Base-by-base conservation (phyloP, 2,113 vertebrate genomes). In the Tringa solitaria region DNA sequence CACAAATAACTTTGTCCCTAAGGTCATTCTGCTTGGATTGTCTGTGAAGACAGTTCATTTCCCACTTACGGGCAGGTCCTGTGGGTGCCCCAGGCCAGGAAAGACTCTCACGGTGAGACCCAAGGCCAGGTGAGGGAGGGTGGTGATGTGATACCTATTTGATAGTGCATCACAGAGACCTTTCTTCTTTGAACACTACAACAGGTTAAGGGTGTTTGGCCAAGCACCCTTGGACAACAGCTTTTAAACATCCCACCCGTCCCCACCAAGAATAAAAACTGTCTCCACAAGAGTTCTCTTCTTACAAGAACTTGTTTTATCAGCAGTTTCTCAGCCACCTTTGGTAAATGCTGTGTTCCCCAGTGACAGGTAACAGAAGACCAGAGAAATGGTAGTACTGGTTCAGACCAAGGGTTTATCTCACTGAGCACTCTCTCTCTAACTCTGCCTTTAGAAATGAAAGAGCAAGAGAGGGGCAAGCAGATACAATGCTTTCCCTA, bases 11-110 rank as follows among this genome's bases (percentile, higher is more conserved):
- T 46, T 32, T 65, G 56, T 53, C 45, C 13, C n/a, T 33, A 15
- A 64, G 22, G 21, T 59, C 33, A 74, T 13, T 59, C 56, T 64
- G 16, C 7, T 33, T 48, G 60, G 41, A 35, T 15, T 33, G 37
- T 8, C 54, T 57, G 27, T 39, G 57, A 61, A 50, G 28, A 68
- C 41, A 83, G 41, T 14, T 85, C 35, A 37, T 19, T 45, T 30
- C 46, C 45, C 35, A 39, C 24, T 15, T 10, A 51, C 1, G 12
- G 4, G 23, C 20, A 77, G 56, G 39, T 56, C 60, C 67, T 22
- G 14, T 12, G 17, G 14, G 15, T n/a, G 65, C 33, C 16, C 9
- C 0, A 0, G 64, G 64, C 48, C 57, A 39, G 46, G 27, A n/a
- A 50, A n/a, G 39, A 48, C 48, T 14, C 20, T 48, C 30, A 32